A percentile compares a stretch with the other conserved stretches of the same genome.
These are phyloP conservation scores for Heliangelus exortis DNA, from an alignment of 2,797 vertebrate species.

Conservation along the genomic window DNA sequence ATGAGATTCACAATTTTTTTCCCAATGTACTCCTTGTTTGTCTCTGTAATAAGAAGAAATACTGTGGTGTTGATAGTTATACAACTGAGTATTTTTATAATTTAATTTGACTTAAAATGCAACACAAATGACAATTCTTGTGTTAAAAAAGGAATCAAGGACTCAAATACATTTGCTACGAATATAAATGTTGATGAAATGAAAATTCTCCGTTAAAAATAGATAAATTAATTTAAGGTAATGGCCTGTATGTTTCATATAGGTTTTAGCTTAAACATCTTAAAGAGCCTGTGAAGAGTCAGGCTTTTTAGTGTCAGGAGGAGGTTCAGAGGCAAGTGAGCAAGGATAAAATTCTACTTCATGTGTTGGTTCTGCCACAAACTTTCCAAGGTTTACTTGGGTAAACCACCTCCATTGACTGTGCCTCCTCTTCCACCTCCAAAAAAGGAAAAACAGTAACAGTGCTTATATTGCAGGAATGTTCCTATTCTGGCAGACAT, in stretches of 20 bases:
- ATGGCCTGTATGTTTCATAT: background rate
- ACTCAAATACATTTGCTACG: background rate
- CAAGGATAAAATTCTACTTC: background rate
- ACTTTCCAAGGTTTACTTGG: background rate
- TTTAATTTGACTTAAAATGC: slow-evolving; percentile 58
- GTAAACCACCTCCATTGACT: background rate
- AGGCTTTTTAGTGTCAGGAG: background rate
- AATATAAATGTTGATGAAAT: background rate
- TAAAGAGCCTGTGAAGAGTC: background rate
- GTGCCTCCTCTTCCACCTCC: background rate
- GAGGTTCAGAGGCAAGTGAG: background rate
- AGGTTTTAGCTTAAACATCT: background rate
- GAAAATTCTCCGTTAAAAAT: background rate
- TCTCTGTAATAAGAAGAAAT: slow-evolving; percentile 7
- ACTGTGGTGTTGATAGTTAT: slow-evolving; percentile 22
- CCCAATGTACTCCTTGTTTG: slow-evolving; percentile 51
- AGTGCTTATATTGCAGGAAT: background rate
- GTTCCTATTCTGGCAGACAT: background rate
- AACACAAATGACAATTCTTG: slow-evolving; percentile 50
- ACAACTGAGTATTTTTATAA: slow-evolving; percentile 47
- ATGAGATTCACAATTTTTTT: slow-evolving; percentile 54
- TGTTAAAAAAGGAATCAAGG: slow-evolving; percentile 45
- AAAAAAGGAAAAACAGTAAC: background rate
- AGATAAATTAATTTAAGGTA: background rate
- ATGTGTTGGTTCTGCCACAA: background rate